Percentiles rank a stretch among this genome's conserved stretches.
These are phyloP conservation scores for Canis aureus DNA, from an alignment of 2,113 vertebrate genomes.

Conservation along the genomic window DNA sequence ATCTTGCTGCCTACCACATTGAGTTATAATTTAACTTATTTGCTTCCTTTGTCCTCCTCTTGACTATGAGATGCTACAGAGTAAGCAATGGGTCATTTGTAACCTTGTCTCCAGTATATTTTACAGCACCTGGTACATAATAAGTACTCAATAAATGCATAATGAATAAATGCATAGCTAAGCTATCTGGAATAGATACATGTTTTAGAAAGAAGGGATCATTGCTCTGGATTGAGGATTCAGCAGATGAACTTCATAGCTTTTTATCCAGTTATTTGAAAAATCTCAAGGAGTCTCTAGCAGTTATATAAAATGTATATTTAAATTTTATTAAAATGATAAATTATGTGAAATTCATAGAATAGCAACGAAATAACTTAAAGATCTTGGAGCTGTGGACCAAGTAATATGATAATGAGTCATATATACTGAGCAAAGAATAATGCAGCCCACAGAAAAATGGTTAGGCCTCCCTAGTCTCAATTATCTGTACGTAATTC, in stretches of 20 bases:
- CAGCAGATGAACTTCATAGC: background rate
- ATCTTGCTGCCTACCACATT: background rate
- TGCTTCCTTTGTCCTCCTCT: background rate
- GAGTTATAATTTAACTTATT: background rate
- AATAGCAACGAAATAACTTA: constrained; percentile 29
- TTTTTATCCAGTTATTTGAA: constrained; percentile 27
- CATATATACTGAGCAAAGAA: constrained; percentile 17
- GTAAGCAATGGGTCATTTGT: background rate
- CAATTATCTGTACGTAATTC: constrained; percentile 2
- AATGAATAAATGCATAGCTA: constrained; percentile 48
- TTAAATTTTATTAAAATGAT: constrained; percentile 60
- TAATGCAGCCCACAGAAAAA: background rate
- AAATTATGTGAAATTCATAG: constrained; percentile 48
- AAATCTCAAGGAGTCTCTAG: background rate
- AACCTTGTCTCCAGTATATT: background rate
- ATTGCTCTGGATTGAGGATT: constrained; percentile 6
- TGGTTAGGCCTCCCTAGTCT: background rate
- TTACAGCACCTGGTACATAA: background rate
- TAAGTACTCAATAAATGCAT: constrained; percentile 29
- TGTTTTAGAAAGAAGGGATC: background rate
- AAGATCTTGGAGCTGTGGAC: background rate
- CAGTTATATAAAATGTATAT: constrained; percentile 10
- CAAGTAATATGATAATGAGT: constrained; percentile 9
- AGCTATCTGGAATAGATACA: background rate
- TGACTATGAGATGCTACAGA: background rate